Evolutionary conservation across 2,113 vertebrate species (phyloP), one percentile per base, ranked within the genome.

Genomic region (Irena cyanogastra): DNA sequence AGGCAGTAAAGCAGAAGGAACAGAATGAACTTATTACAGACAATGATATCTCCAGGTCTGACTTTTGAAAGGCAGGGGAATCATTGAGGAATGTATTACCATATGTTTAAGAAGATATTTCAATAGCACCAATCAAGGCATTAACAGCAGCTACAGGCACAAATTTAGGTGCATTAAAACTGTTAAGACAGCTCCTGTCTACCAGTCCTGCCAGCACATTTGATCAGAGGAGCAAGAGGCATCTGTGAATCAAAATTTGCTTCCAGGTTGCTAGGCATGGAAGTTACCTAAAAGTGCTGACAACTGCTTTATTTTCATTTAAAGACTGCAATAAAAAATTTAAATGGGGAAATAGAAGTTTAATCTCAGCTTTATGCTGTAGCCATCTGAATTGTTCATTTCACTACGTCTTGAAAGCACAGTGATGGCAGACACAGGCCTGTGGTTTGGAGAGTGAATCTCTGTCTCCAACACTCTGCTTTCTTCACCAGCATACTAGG

Each of bases 41-140:
- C 89, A 96, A 88, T 83, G 88, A 90, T 66, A 75, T 92, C 86
- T 88, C 52, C 71, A 86, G 96, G 94, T 88, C 83, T 90, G 92
- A 83, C 76, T 81, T 90, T 85, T 92, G 93, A 90, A 95, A 93
- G 49, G 71, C 92, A 92, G 53, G 47, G 74, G 70, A 79, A 70
- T 83, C 83, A 74, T 65, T 49, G 79, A 94, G 90, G 90, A 94
- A 95, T 56, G 56, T 56, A 88, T 95, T 97, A 92, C 64, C 92
- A 90, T 96, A 93, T 86, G 39, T 80, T 96, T 96, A 90, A 88
- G 82, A 86, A 81, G 85, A 74, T 2, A 68, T 90, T 94, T 96
- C 93, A 95, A 45, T 88, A 92, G 94, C 76, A 89, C 85, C 85
- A 87, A 84, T 92, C 88, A 93, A 95, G 85, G 57, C 92, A 74